Percentiles rank a stretch among this genome's conserved stretches.
These are phyloP conservation scores for Bombus huntii DNA, from an alignment of 1,140 invertebrate species.

Conservation along the genomic window DNA sequence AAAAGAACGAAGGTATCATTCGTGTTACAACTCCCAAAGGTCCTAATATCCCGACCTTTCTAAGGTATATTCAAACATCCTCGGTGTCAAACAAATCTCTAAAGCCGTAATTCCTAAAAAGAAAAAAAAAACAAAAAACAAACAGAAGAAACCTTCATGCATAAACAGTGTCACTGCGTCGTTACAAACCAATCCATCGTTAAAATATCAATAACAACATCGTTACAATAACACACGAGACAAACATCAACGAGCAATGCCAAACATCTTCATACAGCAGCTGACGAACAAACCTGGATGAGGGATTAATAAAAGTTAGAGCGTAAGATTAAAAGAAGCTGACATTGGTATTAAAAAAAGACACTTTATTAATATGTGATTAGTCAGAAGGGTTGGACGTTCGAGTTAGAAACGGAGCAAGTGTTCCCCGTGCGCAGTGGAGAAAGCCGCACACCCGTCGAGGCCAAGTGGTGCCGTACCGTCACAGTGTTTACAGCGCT, in stretches of 20 bases:
- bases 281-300: not conserved
- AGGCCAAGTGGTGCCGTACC: constrained; percentile 75
- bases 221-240: not conserved
- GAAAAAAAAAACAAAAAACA: not conserved
- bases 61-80: not conserved
- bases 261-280: too few species aligned
- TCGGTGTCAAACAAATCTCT: not conserved
- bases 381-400: not conserved
- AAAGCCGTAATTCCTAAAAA: not conserved
- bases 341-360: not conserved
- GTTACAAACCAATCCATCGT: not conserved
- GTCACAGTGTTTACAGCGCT: constrained; percentile 84
- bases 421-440: not conserved
- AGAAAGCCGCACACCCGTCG: constrained; percentile 11
- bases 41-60: not conserved
- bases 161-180: not conserved
- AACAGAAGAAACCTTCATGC: constrained; percentile 13
- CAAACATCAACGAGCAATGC: not conserved
- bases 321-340: not conserved
- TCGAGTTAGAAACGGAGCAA: not conserved
- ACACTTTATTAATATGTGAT: constrained; percentile 37
- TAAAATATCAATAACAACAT: not conserved
- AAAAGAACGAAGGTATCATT: not conserved
- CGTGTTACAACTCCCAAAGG: not conserved
- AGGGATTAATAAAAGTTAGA: constrained; percentile 6